Evolutionary conservation across 2,888 invertebrate species (phyloP).

Genomic region (Tortricodes alternella): DNA sequence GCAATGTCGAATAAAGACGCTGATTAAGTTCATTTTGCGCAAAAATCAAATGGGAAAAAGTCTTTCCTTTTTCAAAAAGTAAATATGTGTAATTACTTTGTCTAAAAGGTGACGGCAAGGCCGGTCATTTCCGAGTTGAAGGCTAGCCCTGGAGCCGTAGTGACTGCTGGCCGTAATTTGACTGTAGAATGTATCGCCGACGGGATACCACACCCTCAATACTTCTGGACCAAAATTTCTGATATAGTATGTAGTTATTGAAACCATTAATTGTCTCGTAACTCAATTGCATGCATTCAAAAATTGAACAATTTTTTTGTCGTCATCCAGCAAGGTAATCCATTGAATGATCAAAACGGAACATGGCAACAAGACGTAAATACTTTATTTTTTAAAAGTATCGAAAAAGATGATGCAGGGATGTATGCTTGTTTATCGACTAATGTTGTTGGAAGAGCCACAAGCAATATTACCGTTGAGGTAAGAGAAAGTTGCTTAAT

Average conservation of each 20-base stretch:
- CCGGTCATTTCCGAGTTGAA: conserved; percentile 53
- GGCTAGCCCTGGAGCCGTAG: conserved; percentile 46
- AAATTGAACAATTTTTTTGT: not conserved
- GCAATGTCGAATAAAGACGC: too few relatives aligned
- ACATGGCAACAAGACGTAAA: conserved; percentile 52
- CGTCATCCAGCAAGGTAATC: not conserved
- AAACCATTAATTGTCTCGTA: too few relatives aligned
- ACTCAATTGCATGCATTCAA: too few relatives aligned
- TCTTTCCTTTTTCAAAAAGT: too few relatives aligned
- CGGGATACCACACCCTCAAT: conserved; percentile 58
- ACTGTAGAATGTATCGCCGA: conserved; percentile 59
- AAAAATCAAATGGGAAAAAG: too few relatives aligned
- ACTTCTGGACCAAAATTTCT: conserved; percentile 55
- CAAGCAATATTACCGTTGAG: conserved; percentile 48
- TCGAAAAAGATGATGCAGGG: conserved; percentile 55
- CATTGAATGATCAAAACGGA: conserved; percentile 30
- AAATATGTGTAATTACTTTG: not conserved
- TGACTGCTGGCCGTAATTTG: conserved; percentile 47
- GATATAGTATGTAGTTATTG: conserved; percentile 42
- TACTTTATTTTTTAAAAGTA: conserved; percentile 50
- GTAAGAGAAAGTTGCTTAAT: conserved; percentile 40
- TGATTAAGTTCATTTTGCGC: too few relatives aligned
- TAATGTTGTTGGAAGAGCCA: conserved; percentile 54
- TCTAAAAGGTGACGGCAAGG: conserved; percentile 51
- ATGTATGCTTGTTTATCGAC: conserved; percentile 59